A percentile compares a stretch with the other conserved stretches of the same genome.
phyloP scores from a whole-genome alignment of 2,797 vertebrate genomes.

The Philypnodon macrostomus region DNA sequence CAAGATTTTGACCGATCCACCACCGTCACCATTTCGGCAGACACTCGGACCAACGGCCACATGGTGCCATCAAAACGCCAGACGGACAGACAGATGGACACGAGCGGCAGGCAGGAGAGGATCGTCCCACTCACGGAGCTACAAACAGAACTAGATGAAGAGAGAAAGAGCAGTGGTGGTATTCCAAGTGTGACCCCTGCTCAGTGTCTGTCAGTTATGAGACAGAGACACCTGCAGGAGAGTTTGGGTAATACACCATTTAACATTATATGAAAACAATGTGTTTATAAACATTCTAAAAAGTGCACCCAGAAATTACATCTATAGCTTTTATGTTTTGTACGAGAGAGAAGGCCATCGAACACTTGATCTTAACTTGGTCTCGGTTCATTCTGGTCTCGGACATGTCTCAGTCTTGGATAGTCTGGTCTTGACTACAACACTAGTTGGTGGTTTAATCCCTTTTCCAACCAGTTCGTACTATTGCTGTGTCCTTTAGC shows the following conservation, averaged over 20 bases:
- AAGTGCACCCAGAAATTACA: no score
- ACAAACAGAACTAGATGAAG: constrained; percentile 46
- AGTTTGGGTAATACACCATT: constrained; percentile 68
- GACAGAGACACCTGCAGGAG: constrained; percentile 81
- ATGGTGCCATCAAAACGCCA: constrained; percentile 41
- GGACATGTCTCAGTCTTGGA: no score
- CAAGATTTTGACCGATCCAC: constrained; percentile 37
- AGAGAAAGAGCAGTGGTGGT: constrained; percentile 30
- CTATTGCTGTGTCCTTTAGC: no score
- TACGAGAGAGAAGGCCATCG: no score
- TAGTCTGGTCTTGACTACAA: no score
- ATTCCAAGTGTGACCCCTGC: constrained; percentile 45
- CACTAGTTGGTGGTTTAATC: no score
- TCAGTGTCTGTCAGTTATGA: constrained; percentile 77
- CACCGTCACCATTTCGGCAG: constrained; percentile 39
- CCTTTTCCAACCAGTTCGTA: no score
- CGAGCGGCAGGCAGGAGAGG: constrained; percentile 54
- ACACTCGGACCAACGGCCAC: constrained; percentile 52
- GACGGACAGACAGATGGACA: constrained; percentile 61
- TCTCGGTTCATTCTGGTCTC: no score
- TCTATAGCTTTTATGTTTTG: no score
- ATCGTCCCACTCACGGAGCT: constrained; percentile 54
- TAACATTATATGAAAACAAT: neutral
- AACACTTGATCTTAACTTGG: no score
- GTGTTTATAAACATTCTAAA: no score